Base-by-base conservation (phyloP, 2,113 vertebrate species). In the Megatriorchis doriae region DNA sequence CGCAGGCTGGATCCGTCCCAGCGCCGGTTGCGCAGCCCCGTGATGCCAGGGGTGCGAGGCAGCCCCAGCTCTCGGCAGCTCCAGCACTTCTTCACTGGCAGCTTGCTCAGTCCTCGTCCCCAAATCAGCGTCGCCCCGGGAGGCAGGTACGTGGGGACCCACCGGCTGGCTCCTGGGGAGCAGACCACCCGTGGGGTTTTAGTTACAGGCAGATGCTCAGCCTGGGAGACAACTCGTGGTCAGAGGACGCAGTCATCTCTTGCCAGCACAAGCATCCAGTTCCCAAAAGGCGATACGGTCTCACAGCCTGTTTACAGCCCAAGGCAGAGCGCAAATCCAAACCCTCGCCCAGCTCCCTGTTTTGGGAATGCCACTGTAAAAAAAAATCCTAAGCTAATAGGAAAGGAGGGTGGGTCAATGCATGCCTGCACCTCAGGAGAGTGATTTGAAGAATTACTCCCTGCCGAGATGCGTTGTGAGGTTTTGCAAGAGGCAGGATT, bases 1-100 rank as follows among this genome's bases (percentile, higher is more conserved):
- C 3, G 1, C 1, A 1, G 26, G 34, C 5, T 2, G 55, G 47
- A 22, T 43, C 61, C 19, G 0, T 82, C 61, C 38, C 10, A 0
- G 58, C 3, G 3, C 36, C 26, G 59, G 68, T 7, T 26, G 43
- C 53, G 16, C 15, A 5, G 11, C 20, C 34, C 31, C 2, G 3
- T 1, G 7, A 6, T 50, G 62, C 22, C 2, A 1, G 15, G 26
- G 18, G 25, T 47, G 38, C 40, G 17, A 53, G n/a, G 34, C 23
- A 31, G 13, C n/a, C 67, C 67, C 59, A 19, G 67, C 32, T 58
- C 47, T 48, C 11, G 2, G 3, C n/a, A 16, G 16, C 29, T 43
- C 74, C 5, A 3, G 65, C 31, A 5, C 47, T 14, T 10, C 34
- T 85, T 32, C 36, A 22, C 32, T 7, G 5, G 42, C 17, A 11